Base-by-base conservation (phyloP, 2,113 vertebrate species). In the Nerophis lumbriciformis region DNA sequence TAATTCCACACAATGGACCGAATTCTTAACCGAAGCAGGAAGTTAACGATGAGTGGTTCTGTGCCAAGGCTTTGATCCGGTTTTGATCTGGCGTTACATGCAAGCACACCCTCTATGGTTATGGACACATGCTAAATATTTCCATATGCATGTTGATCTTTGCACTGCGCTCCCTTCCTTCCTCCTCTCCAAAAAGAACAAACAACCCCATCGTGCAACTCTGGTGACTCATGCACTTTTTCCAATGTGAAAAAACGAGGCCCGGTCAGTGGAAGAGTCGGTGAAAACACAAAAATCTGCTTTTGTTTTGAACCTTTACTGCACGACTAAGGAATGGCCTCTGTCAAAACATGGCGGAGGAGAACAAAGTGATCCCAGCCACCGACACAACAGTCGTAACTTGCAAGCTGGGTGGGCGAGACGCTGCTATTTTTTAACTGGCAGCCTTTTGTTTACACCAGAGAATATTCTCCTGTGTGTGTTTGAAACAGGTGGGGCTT, bases 41-140 rank as follows among this genome's bases (percentile, higher is more conserved):
- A 21, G 19, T 10, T 1, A 16, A 8, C 5, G 2, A 28, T n/a
- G 75, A 77, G 59, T 63, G 48, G 72, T 55, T 77, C 73, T 55
- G 72, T 48, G 79, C 19, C n/a, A 67, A 19, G 35, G 14, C 82
- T 87, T 85, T 89, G 85, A 89, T 87, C 87, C 84, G 77, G 80
- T 73, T 72, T 63, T 89, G 85, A 89, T 87, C 87, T 84, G 77
- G 80, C 71, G 72, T 63, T 57, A 68, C 71, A 68, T 70, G 61
- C 70, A 36, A 72, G 75, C 77, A 61, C 69, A 71, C 65, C 47
- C 76, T 61, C 53, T 77, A 37, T 35, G 28, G 28, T 28, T 39
- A 10, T 12, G 71, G 84, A 68, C 75, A n/a, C 37, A 67, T 59
- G 71, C 72, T 83, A 87, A 89, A 80, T 57, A 77, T 73, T 87